Base-by-base conservation (phyloP, 2,113 vertebrate genomes). In the Indicator maculatus region DNA sequence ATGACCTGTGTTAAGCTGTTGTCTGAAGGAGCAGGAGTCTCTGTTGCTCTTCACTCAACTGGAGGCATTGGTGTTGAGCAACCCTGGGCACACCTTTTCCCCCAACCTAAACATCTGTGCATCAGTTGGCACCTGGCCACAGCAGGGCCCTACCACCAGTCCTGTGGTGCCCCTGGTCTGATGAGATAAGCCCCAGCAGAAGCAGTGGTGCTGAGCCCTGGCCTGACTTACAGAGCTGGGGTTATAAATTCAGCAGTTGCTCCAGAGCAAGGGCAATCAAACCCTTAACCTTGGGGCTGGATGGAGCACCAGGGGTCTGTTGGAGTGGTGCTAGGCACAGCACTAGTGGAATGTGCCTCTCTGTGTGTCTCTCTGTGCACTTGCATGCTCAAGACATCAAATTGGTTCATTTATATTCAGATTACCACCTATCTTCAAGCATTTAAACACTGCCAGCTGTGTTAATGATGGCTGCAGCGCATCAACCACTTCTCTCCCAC, bases 401-500 rank as follows among this genome's bases (percentile, higher is more conserved):
- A 91, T 5, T 8, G 17, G n/a, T 90, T 94, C 36, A 20, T 93
- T 93, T 94, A 14, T 88, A 55, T 83, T 79, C 71, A 59, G 81
- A 71, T 94, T 86, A 24, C 41, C 67, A 69, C 38, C 63, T 71
- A 79, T 67, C 93, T 94, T 86, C 82, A 75, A 70, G 69, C 65
- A 89, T 88, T 96, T 93, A 93, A 90, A 67, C 39, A 65, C 26
- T 88, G 53, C 86, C 73, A 76, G 73, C 83, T 83, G 88, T 72
- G 86, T 73, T 90, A 93, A 91, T 79, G 78, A 74, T 72, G 83
- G 67, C 65, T 88, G 73, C 50, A 86, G 70, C 70, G 61, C 39
- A 78, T 45, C 82, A 69, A 1, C 67, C 0, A 1, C 73, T 72
- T 82, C 56, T 86, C 79, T 81, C 72, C 44, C 36, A 74, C n/a